These are phyloP conservation scores for Clusia tigrina DNA, from an alignment of 2,888 invertebrate genomes.

Conservation along the genomic window DNA sequence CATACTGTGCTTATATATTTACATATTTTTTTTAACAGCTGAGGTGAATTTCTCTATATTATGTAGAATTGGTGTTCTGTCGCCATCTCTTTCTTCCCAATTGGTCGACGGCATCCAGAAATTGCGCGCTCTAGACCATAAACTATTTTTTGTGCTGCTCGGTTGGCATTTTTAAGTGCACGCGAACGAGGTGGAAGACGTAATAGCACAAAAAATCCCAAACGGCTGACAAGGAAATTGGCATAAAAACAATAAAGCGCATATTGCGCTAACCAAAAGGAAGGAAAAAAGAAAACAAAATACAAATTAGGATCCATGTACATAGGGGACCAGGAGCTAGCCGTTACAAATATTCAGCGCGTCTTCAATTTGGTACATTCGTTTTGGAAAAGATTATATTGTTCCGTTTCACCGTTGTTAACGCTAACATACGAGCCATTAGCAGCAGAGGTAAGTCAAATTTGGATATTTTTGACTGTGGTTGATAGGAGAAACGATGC, in stretches of 20 bases:
- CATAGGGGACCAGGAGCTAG: constrained; percentile 71
- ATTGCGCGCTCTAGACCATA: too few species aligned
- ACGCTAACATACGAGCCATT: constrained; percentile 32
- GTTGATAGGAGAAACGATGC: not conserved
- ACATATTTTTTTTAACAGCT: too few species aligned
- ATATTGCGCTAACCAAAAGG: too few species aligned
- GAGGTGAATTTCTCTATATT: too few species aligned
- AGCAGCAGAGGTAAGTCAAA: constrained; percentile 31
- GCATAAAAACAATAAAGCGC: not conserved
- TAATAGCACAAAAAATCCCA: not conserved
- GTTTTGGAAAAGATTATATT: constrained; percentile 70
- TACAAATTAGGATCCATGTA: constrained; percentile 45
- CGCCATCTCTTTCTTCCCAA: too few species aligned
- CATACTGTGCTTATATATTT: too few species aligned
- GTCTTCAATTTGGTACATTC: constrained; percentile 70
- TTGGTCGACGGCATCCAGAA: too few species aligned
- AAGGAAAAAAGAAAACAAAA: not conserved
- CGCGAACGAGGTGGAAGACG: not conserved
- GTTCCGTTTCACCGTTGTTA: constrained; percentile 41
- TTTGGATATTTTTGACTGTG: not conserved
- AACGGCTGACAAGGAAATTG: not conserved
- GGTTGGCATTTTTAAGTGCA: not conserved
- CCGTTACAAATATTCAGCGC: constrained; percentile 75
- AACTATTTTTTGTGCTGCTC: too few species aligned
- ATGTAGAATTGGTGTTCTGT: too few species aligned